phyloP scores from a whole-genome alignment of 1,140 invertebrate species.

The Globodera ellingtonae region DNA sequence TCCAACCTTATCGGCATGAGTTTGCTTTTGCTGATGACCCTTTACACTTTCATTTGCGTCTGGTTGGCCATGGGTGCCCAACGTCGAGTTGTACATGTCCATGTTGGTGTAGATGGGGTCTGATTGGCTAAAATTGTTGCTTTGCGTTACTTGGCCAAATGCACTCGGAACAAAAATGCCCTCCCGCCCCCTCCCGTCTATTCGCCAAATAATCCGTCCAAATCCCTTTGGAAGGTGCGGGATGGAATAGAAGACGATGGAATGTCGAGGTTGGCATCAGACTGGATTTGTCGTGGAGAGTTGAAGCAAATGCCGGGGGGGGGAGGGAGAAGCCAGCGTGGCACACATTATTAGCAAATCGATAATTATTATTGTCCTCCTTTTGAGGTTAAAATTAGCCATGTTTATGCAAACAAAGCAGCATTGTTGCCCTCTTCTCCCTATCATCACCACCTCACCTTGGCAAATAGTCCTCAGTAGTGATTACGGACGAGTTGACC shows the following conservation, averaged over 20 bases:
- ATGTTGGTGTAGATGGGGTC: constrained; percentile 30
- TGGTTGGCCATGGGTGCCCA: not conserved
- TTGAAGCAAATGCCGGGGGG: too few relatives aligned
- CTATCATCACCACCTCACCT: constrained; percentile 1
- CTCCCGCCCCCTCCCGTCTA: not conserved
- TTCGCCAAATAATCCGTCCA: not conserved
- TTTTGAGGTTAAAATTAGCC: constrained; percentile 9
- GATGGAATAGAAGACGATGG: not conserved
- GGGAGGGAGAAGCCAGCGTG: not conserved
- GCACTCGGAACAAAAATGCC: not conserved
- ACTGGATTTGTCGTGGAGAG: too few relatives aligned
- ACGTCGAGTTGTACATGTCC: constrained; percentile 27
- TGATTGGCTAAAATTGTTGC: constrained; percentile 19
- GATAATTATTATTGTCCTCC: not conserved
- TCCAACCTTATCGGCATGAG: constrained; percentile 3
- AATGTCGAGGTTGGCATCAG: not conserved
- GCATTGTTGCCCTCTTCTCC: not conserved
- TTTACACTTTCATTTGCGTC: not conserved
- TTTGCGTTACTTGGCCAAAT: not conserved
- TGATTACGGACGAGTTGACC: constrained; percentile 37
- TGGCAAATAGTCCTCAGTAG: constrained; percentile 42
- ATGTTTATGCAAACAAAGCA: not conserved
- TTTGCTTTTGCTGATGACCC: constrained; percentile 8
- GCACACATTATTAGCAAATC: not conserved
- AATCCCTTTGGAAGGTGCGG: not conserved